Percentiles rank a stretch among this genome's conserved stretches.
These are phyloP conservation scores for Gisinianus flammeolus DNA, from an alignment of 2,888 invertebrate species.

Conservation along the genomic window DNA sequence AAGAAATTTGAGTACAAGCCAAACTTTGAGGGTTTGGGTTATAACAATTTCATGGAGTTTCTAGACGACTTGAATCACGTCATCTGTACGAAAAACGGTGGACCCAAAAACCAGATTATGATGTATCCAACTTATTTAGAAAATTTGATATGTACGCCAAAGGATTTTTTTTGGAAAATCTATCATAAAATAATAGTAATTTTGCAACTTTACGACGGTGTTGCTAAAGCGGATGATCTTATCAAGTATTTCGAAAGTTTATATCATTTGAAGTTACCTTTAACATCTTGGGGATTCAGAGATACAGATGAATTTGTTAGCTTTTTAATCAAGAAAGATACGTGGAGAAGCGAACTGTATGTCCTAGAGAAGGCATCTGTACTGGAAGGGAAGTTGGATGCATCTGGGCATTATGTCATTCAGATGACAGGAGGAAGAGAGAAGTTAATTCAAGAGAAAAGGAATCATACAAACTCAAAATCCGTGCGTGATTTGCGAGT, in stretches of 20 bases:
- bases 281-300: constrained; percentile 30
- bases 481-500: not conserved
- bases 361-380: not conserved
- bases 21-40: constrained; percentile 28
- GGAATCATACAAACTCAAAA: not conserved
- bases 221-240: constrained; percentile 28
- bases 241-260: constrained; percentile 24
- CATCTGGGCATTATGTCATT: constrained; percentile 20
- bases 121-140: constrained; percentile 34
- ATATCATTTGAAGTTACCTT: constrained; percentile 28
- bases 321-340: constrained; percentile 28
- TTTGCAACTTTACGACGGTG: constrained; percentile 29
- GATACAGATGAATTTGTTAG: constrained; percentile 31
- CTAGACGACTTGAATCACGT: constrained; percentile 34
- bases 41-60: constrained; percentile 20
- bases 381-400: not conserved
- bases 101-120: constrained; percentile 30
- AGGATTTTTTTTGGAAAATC: constrained; percentile 35
- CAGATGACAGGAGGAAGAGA: not conserved
- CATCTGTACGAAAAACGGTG: constrained; percentile 26
- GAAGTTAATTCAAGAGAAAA: not conserved
- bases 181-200: constrained; percentile 35
- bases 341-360: constrained; percentile 32
- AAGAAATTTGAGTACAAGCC: constrained; percentile 24
- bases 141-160: constrained; percentile 31